Base-by-base conservation (phyloP, 2,113 vertebrate species). In the Festucalex cinctus region DNA sequence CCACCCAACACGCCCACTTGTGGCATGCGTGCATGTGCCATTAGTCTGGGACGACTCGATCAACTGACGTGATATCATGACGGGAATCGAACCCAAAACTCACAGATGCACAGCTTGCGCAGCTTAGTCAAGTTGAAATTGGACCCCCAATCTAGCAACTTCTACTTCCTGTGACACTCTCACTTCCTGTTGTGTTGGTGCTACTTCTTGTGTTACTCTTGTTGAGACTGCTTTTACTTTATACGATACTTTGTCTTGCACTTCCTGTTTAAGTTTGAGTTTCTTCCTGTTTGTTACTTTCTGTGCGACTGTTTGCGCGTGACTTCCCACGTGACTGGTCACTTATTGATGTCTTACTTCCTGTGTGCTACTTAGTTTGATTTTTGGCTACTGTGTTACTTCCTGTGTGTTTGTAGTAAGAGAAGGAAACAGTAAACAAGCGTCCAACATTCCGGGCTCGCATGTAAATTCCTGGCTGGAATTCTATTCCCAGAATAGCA, bases 401-500 rank as follows among this genome's bases (percentile, higher is more conserved):
- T 49, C 48, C 20, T 6, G 51, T 53, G n/a, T 3, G 10, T 24
- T 22, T 26, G 51, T 22, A n/a, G 20, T 2, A 26, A 22, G 9
- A 6, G 22, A 54, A 26, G 9, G 22, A 54, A 54, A 54, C 4
- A 3, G 12, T 61, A 1, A 28, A 10, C 44, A 56, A 32, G 14
- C 48, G 1, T 70, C 51, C 53, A 32, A 17, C 58, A 4, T 71
- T 69, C 74, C 51, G 69, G 63, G 63, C 57, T 65, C 70, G 16
- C 65, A 63, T 58, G 5, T 58, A 59, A 69, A 85, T 76, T 78
- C 78, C 73, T 74, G 0, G 7, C 71, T 68, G 72, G 79, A 83
- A 66, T 76, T 65, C 24, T 20, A 19, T 26, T 82, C 80, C 78
- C 74, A 77, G 77, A 85, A 88, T 87, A 87, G 87, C 67, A 39